Evolutionary conservation across 2,113 vertebrate genomes (phyloP).

Genomic region (Cochlearius cochlearius): DNA sequence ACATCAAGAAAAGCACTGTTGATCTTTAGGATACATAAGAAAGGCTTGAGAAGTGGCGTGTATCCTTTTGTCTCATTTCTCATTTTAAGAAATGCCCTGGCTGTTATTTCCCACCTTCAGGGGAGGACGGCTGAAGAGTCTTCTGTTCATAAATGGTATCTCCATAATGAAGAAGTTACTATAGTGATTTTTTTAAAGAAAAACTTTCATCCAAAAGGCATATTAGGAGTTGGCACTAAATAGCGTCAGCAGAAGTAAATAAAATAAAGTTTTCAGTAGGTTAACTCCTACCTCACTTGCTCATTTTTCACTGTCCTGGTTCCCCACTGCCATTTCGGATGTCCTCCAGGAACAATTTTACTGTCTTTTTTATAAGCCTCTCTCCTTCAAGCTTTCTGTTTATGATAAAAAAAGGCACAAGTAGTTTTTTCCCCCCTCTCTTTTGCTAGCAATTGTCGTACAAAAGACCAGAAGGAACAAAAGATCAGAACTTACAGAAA

Average conservation of each 20-base stretch:
- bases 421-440: neutral
- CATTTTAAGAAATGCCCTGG: neutral
- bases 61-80: neutral
- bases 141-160: neutral
- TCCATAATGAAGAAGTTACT: neutral
- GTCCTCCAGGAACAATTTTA: neutral
- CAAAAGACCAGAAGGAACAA: neutral
- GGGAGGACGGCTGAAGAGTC: neutral
- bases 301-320: neutral
- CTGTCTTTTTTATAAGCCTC: neutral
- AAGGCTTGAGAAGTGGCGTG: neutral
- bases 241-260: neutral
- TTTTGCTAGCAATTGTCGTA: neutral
- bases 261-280: neutral
- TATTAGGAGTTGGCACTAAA: neutral
- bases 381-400: neutral
- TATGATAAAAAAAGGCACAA: neutral
- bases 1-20: neutral
- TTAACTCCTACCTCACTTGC: neutral
- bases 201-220: neutral
- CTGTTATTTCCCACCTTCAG: neutral
- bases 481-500: no score
- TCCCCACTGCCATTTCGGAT: neutral
- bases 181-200: neutral
- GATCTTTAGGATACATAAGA: neutral